phyloP scores from a whole-genome alignment of 2,888 invertebrate genomes.

The Gnatocerus cornutus region DNA sequence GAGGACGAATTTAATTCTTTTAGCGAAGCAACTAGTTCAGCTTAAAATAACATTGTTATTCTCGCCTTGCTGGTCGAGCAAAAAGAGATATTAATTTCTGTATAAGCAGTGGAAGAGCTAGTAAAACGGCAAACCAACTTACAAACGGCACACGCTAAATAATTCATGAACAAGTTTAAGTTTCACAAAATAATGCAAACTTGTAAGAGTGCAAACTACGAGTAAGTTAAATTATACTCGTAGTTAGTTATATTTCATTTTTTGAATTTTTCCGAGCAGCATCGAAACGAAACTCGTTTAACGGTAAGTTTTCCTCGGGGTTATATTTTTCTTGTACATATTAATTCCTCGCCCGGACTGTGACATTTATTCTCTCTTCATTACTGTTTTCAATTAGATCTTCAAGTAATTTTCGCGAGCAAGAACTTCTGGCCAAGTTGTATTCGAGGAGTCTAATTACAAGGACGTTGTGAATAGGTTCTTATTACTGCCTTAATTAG shows the following conservation, averaged over 20 bases:
- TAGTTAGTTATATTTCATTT: constrained; percentile 29
- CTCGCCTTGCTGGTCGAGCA: background rate
- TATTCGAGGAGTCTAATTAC: constrained; percentile 58
- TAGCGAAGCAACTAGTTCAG: background rate
- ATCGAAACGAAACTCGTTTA: constrained; percentile 37
- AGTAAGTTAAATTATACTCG: constrained; percentile 32
- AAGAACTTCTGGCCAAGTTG: constrained; percentile 52
- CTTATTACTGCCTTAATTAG: constrained; percentile 44
- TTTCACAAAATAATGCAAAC: constrained; percentile 17
- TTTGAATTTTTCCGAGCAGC: constrained; percentile 17
- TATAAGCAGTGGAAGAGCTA: background rate
- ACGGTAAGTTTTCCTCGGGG: constrained; percentile 26
- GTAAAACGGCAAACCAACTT: constrained; percentile 10
- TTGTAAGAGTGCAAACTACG: constrained; percentile 17
- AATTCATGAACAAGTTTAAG: constrained; percentile 26
- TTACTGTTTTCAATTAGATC: constrained; percentile 58
- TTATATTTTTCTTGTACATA: constrained; percentile 32
- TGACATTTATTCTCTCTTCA: constrained; percentile 54
- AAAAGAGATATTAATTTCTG: constrained; percentile 13
- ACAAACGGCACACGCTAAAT: constrained; percentile 24
- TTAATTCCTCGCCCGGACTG: constrained; percentile 36
- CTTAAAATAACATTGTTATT: background rate
- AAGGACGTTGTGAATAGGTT: constrained; percentile 38
- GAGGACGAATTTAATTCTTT: too few relatives aligned
- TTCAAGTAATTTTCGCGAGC: constrained; percentile 53